Percentiles rank a stretch among this genome's conserved stretches.
These are phyloP conservation scores for Thymelicus lineola DNA, from an alignment of 2,888 invertebrate genomes.

Conservation along the genomic window DNA sequence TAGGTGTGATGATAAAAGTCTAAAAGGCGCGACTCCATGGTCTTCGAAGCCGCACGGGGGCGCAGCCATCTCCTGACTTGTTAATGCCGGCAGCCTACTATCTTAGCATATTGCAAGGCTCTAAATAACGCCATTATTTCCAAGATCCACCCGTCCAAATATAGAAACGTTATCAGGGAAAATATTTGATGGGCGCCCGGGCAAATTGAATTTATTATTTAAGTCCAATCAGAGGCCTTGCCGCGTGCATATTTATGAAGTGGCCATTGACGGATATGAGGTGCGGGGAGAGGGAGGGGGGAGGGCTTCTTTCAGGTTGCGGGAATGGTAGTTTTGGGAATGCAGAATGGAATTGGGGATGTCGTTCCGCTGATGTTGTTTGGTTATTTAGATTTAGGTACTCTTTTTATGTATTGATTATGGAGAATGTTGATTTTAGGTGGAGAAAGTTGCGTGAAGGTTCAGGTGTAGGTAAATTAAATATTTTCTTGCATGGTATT, in stretches of 20 bases:
- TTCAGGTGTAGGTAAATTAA: no score
- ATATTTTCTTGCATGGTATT: no score
- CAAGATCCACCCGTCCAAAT: conserved; percentile 72
- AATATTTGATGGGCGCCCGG: conserved; percentile 76
- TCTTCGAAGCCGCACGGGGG: conserved; percentile 52
- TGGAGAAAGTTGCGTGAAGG: no score
- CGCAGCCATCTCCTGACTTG: conserved; percentile 82
- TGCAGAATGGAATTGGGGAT: conserved; percentile 35
- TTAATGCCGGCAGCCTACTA: conserved; percentile 82
- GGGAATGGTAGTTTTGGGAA: conserved; percentile 43
- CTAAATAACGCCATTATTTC: conserved; percentile 82
- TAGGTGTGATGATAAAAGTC: neutral
- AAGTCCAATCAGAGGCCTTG: conserved; percentile 67
- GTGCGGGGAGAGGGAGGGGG: neutral
- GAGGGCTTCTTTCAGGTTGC: conserved; percentile 24
- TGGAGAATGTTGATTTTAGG: neutral
- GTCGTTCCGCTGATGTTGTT: conserved; percentile 18
- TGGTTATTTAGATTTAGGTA: neutral
- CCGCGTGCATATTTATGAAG: conserved; percentile 55
- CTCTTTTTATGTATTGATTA: neutral
- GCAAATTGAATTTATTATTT: conserved; percentile 84
- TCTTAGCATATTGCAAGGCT: conserved; percentile 84
- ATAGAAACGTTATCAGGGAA: conserved; percentile 74
- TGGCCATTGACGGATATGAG: conserved; percentile 46
- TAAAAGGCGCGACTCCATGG: conserved; percentile 52